Evolutionary conservation across 2,888 invertebrate genomes (phyloP), one percentile per base, ranked within the genome.

Genomic region (Acrocyrtus sp.): DNA sequence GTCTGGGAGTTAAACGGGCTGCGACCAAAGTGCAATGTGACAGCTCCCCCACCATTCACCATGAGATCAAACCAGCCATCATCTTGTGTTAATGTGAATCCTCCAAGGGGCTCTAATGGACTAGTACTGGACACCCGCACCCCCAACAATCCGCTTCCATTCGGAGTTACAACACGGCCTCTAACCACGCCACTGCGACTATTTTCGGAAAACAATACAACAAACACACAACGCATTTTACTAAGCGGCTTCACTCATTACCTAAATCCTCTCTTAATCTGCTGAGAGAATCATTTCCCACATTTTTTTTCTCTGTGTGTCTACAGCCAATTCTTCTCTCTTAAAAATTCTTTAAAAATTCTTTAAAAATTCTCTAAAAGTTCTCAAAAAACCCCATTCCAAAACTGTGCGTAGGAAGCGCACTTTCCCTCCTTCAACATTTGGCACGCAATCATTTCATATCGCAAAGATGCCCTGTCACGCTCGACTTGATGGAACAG

Each of bases 21-120:
- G 72, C 95, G 88, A 69, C 97, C 96, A 83, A 99, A 98, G 84
- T 96, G 94, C 58, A 99, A 86, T 0, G 94, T 96, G 2, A 99
- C 95, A 0, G 96, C 95, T 0, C 97, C 97, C 0, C 98, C 99
- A n/a, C 99, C 99, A 85, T 99, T 99, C 17, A 99, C 98, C 83
- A 99, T 88, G 58, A 99, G 88, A 86, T 99, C 99, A 86, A 99
- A 99, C 94, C 94, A 95, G 57, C 95, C 95, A 82, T 95, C 95
- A 80, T 94, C 94, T 72, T 95, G 87, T 2, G 96, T 95, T 70
- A 96, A 85, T 0, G 98, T 98, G 86, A 96, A 97, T 15, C 98
- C 98, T 87, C 96, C 97, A 8, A 79, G 57, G 10, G 80, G 79
- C 57, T 81, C 81, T 54, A 95, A 88, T n/a, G 96, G 92, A 3